Conservation (phyloP, 2,888 invertebrate species). For the Eristalis intricaria region DNA sequence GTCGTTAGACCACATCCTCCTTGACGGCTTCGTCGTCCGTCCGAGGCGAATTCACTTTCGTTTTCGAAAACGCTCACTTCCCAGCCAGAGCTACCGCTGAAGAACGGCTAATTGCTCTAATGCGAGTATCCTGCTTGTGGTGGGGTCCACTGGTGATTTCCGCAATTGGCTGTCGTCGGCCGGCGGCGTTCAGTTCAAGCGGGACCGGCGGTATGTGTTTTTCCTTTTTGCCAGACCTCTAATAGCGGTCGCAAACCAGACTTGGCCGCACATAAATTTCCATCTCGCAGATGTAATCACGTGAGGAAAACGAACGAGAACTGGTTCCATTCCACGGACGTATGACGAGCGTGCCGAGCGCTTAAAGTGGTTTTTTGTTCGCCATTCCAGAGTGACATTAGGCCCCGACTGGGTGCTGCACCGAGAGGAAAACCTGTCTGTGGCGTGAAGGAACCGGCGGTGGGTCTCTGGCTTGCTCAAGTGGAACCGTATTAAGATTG, state of each 20-base stretch:
- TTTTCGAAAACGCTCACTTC: constrained; percentile 4
- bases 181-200: not conserved
- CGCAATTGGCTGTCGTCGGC: not conserved
- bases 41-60: constrained; percentile 14
- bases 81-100: not conserved
- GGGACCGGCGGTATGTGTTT: not conserved
- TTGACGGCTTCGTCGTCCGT: not conserved
- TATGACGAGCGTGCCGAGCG: not conserved
- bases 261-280: not conserved
- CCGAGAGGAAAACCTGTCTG: not conserved
- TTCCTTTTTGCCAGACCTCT: not conserved
- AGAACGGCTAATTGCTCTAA: constrained; percentile 3
- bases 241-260: not conserved
- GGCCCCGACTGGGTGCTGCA: not conserved
- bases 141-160: not conserved
- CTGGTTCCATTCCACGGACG: not conserved
- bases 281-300: not conserved
- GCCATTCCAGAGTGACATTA: not conserved
- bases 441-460: not conserved
- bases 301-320: not conserved
- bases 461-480: not conserved
- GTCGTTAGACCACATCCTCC: constrained; percentile 27
- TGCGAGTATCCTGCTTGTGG: not conserved
- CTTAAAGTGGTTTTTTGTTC: not conserved
- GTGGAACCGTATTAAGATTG: not conserved